Evolutionary conservation across 2,888 invertebrate genomes (phyloP).

Genomic region (Taenaris catops): DNA sequence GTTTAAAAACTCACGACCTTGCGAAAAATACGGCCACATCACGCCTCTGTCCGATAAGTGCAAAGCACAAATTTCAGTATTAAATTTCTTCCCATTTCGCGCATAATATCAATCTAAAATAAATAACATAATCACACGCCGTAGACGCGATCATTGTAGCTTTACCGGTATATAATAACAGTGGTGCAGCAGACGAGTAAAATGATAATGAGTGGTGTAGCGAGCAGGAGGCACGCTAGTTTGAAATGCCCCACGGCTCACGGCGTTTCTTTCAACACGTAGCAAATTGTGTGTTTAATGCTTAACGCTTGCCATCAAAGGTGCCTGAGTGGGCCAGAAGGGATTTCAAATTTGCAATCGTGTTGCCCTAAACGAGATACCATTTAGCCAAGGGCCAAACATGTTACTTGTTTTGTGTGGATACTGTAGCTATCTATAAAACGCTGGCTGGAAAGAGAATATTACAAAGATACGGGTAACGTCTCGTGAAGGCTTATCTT

Average conservation of each 20-base stretch:
- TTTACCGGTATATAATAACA: slow-evolving; percentile 68
- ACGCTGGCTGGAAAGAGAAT: slow-evolving; percentile 7
- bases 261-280: slow-evolving; percentile 74
- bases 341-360: slow-evolving; percentile 64
- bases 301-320: slow-evolving; percentile 57
- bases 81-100: no score
- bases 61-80: no score
- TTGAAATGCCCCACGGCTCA: slow-evolving; percentile 59
- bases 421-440: slow-evolving; percentile 10
- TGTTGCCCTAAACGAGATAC: slow-evolving; percentile 62
- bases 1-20: no score
- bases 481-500: slow-evolving; percentile 9
- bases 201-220: slow-evolving; percentile 62
- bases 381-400: slow-evolving; percentile 65
- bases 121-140: slow-evolving; percentile 57
- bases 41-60: no score
- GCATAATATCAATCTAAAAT: slow-evolving; percentile 26
- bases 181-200: slow-evolving; percentile 55
- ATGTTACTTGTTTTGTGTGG: slow-evolving; percentile 23
- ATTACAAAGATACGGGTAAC: slow-evolving; percentile 6
- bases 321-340: slow-evolving; percentile 49
- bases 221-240: slow-evolving; percentile 51
- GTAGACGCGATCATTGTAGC: slow-evolving; percentile 64
- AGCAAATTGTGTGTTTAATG: slow-evolving; percentile 69
- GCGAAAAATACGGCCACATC: no score